A percentile compares a stretch with the other conserved stretches of the same genome.
Evolutionary conservation across 92 coral and sea anemone genomes (phyloP).

Genomic region (Ricordea florida): DNA sequence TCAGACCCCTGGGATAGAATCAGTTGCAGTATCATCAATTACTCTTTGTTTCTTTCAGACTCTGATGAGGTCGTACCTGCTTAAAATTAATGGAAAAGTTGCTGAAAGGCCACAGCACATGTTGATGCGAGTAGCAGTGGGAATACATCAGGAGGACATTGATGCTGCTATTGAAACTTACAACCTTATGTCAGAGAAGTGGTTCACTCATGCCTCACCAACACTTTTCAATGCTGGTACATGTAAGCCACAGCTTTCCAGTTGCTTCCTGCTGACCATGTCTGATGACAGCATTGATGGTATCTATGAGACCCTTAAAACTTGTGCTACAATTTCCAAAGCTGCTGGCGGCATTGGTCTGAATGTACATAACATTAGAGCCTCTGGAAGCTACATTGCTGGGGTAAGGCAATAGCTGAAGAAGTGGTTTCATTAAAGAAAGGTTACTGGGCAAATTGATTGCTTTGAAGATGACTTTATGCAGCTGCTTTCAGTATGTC

Average conservation of each 20-base stretch:
- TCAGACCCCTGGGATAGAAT: too few species aligned
- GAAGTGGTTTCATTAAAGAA: too few species aligned
- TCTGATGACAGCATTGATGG: constrained; percentile 96
- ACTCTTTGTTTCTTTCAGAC: constrained; percentile 79
- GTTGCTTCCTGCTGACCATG: constrained; percentile 90
- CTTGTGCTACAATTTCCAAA: constrained; percentile 96
- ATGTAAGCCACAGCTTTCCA: constrained; percentile 90
- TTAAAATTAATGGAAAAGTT: constrained; percentile 86
- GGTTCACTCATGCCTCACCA: constrained; percentile 99
- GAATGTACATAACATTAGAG: constrained; percentile 85
- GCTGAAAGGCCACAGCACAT: constrained; percentile 97
- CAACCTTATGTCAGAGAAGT: constrained; percentile 87
- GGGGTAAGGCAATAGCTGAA: constrained; percentile 67
- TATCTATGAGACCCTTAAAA: constrained; percentile 86
- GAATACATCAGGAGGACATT: constrained; percentile 90
- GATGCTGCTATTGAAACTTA: constrained; percentile 91
- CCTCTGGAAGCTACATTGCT: constrained; percentile 97
- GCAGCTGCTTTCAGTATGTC: too few species aligned
- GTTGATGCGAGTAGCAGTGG: constrained; percentile 96
- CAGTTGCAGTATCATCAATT: too few species aligned
- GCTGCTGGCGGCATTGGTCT: constrained; percentile 97
- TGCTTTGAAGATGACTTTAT: too few species aligned
- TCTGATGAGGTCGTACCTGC: constrained; percentile 87
- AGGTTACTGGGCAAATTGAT: too few species aligned
- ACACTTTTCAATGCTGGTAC: constrained; percentile 96